Evolutionary conservation across 2,888 invertebrate genomes (phyloP).

Genomic region (Pyralis farinalis): DNA sequence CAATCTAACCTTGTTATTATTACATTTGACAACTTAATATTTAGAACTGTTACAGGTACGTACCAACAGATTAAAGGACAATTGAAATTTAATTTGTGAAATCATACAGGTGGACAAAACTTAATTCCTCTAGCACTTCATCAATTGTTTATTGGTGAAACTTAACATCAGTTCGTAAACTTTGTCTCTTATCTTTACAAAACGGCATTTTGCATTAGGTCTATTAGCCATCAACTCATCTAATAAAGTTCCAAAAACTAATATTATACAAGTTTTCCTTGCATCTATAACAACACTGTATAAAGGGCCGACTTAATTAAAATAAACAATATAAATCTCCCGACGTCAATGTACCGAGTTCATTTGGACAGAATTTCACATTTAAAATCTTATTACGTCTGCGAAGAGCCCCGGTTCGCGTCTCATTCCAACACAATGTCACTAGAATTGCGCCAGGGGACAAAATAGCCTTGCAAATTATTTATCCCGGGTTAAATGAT

Average conservation of each 20-base stretch:
- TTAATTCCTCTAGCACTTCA: no score
- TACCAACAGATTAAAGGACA: no score
- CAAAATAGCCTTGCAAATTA: slow-evolving; percentile 33
- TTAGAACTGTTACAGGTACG: no score
- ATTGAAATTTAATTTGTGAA: no score
- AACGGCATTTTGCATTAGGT: no score
- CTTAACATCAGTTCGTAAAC: no score
- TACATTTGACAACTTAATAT: no score
- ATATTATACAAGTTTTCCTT: no score
- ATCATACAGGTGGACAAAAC: no score
- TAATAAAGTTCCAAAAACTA: slow-evolving; percentile 3
- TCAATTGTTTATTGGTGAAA: no score
- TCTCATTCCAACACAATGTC: slow-evolving; percentile 38
- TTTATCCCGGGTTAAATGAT: slow-evolving; percentile 24
- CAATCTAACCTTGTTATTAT: no score
- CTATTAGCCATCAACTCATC: background rate
- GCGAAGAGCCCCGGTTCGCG: slow-evolving; percentile 27
- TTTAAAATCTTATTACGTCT: slow-evolving; percentile 64
- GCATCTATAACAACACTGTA: background rate
- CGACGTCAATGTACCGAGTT: slow-evolving; percentile 39
- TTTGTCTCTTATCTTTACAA: no score
- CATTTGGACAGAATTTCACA: slow-evolving; percentile 58
- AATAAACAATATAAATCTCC: slow-evolving; percentile 31
- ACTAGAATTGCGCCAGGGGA: slow-evolving; percentile 47
- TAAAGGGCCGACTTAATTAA: slow-evolving; percentile 17